A percentile compares a stretch with the other conserved stretches of the same genome.
Conservation (phyloP, 2,797 vertebrate species). For the Ciconia nigra region DNA sequence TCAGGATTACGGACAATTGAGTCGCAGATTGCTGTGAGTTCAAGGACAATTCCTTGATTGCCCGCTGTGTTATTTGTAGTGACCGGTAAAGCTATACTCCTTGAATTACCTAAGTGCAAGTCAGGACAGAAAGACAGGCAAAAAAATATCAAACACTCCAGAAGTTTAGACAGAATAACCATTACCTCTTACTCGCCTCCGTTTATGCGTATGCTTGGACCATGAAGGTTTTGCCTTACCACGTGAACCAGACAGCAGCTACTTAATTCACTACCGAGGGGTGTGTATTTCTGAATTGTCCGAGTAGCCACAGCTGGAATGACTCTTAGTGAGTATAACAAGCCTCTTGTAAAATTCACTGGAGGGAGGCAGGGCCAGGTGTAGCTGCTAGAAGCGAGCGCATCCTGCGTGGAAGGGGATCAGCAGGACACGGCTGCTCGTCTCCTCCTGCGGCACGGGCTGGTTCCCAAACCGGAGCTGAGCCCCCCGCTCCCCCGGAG, state of each 20-base stretch:
- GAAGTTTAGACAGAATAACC: not conserved
- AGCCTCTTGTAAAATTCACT: not conserved
- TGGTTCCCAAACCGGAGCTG: not conserved
- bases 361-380: not conserved
- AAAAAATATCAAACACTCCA: rapidly evolving
- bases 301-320: not conserved
- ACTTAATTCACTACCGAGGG: not conserved
- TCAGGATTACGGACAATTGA: not conserved
- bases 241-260: not conserved
- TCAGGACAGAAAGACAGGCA: not conserved
- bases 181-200: not conserved
- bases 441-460: not conserved
- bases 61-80: not conserved
- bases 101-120: not conserved
- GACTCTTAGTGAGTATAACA: rapidly evolving
- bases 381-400: not conserved
- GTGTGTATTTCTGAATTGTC: not conserved
- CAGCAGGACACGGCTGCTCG: not conserved
- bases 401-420: rapidly evolving
- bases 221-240: not conserved
- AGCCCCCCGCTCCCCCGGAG: not conserved
- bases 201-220: no score
- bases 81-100: not conserved
- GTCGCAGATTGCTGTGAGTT: not conserved
- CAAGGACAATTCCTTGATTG: not conserved